Evolutionary conservation across 2,888 invertebrate species (phyloP).

Genomic region (Hetaerina titia): DNA sequence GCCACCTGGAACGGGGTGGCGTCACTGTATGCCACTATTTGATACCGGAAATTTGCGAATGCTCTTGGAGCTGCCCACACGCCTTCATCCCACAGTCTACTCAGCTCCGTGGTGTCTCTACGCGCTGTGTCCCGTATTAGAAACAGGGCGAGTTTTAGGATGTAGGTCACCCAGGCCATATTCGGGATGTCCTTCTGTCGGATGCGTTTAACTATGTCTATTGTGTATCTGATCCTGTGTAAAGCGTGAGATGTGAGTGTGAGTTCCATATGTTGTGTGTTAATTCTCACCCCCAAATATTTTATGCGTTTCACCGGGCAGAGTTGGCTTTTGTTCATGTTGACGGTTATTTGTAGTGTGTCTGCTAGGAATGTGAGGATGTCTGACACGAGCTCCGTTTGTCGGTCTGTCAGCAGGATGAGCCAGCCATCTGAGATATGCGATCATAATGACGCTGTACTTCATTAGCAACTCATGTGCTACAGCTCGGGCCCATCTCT

Average conservation of each 20-base stretch:
- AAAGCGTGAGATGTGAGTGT: not conserved
- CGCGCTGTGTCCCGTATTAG: not conserved
- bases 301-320: accelerated
- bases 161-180: not conserved
- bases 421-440: not conserved
- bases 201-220: not conserved
- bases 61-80: not conserved
- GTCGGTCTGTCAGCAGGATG: not conserved
- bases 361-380: not conserved
- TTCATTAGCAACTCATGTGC: not conserved
- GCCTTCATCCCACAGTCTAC: not conserved
- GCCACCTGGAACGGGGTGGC: too few relatives aligned
- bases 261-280: not conserved
- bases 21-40: too few relatives aligned
- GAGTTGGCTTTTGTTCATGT: not conserved
- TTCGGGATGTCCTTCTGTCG: not conserved
- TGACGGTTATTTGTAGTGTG: not conserved
- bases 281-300: not conserved
- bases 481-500: not conserved
- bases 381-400: not conserved
- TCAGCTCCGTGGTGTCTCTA: not conserved
- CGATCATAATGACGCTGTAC: not conserved
- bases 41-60: not conserved
- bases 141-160: not conserved
- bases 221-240: not conserved